Evolutionary conservation across 1,140 invertebrate species (phyloP).

Genomic region (Bombus confusus): DNA sequence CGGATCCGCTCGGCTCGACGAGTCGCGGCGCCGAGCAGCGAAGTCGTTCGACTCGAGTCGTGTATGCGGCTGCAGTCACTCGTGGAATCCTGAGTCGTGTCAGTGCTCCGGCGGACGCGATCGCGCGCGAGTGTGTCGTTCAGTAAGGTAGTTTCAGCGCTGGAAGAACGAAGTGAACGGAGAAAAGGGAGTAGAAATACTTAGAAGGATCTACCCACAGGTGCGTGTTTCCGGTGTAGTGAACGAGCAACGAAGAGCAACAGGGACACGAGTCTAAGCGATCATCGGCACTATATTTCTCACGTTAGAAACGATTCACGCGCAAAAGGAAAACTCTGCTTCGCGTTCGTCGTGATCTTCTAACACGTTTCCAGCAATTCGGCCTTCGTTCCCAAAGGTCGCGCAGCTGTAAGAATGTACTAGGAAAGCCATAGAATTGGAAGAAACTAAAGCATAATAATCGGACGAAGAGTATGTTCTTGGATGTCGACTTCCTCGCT

Average conservation of each 20-base stretch:
- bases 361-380: too few species aligned
- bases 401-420: too few species aligned
- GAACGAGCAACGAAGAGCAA: background rate
- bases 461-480: too few species aligned
- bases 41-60: conserved; percentile 53
- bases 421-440: too few species aligned
- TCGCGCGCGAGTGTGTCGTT: conserved; percentile 42
- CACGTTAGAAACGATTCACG: background rate
- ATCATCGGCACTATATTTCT: too few species aligned
- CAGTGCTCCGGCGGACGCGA: conserved; percentile 67
- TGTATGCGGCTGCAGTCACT: conserved; percentile 52
- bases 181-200: background rate
- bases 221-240: conserved; percentile 18
- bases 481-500: too few species aligned
- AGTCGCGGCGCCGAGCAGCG: conserved; percentile 44
- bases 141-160: background rate
- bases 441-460: too few species aligned
- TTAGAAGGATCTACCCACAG: background rate
- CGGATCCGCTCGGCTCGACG: conserved; percentile 56
- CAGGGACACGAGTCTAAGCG: too few species aligned
- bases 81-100: conserved; percentile 55
- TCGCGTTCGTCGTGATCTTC: too few species aligned
- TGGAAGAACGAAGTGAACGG: too few species aligned
- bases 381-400: too few species aligned
- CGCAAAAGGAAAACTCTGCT: too few species aligned